phyloP scores from a whole-genome alignment of 2,113 vertebrate genomes.

The Nothobranchius furzeri region DNA sequence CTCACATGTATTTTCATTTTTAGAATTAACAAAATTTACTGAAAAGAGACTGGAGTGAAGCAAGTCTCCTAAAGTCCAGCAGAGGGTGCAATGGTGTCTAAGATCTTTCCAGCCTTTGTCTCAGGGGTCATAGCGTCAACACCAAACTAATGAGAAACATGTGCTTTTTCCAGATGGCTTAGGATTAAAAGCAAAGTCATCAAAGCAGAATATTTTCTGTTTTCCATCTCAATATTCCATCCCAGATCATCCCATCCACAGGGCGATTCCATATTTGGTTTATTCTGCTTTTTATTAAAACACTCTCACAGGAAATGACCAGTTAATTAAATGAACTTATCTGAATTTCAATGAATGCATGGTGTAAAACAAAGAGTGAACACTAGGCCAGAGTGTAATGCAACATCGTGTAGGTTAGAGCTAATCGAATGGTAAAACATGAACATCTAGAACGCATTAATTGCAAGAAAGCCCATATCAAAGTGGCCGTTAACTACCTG shows the following conservation, averaged over 20 bases:
- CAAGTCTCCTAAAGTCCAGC: constrained; percentile 61
- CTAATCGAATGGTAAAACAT: constrained; percentile 70
- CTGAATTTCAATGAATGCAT: constrained; percentile 38
- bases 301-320: too few species aligned
- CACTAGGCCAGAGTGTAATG: constrained; percentile 27
- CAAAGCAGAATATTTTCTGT: not conserved
- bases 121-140: constrained; percentile 24
- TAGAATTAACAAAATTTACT: not conserved
- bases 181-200: not conserved
- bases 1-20: not conserved
- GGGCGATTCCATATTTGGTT: not conserved
- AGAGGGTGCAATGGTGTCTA: constrained; percentile 78
- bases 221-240: not conserved
- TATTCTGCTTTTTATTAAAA: not conserved
- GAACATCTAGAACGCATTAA: constrained; percentile 75
- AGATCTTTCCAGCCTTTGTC: constrained; percentile 51
- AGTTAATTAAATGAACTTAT: too few species aligned
- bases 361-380: constrained; percentile 46
- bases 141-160: constrained; percentile 30
- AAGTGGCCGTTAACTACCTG: constrained; percentile 76
- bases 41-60: not conserved
- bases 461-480: constrained; percentile 72
- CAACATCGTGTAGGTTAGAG: constrained; percentile 68
- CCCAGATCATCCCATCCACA: not conserved
- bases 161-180: constrained; percentile 3